Conservation (phyloP, 2,888 invertebrate genomes). For the Platycnemis pennipes region DNA sequence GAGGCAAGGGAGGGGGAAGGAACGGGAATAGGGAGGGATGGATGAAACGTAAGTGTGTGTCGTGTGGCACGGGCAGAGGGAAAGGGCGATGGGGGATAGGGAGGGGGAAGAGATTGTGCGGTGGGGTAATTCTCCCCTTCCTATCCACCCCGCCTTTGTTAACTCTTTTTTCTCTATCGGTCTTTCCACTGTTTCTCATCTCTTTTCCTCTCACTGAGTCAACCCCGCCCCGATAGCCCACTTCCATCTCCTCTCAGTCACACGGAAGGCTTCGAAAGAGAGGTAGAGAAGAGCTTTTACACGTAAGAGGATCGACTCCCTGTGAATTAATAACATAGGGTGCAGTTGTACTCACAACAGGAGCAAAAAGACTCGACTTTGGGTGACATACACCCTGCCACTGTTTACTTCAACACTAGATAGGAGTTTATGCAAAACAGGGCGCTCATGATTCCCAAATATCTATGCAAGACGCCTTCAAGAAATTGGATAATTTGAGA, state of each 20-base stretch:
- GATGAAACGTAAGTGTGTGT: slow-evolving; percentile 18
- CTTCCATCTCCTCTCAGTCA: slow-evolving; percentile 30
- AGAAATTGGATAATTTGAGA: too few relatives aligned
- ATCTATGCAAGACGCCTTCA: too few relatives aligned
- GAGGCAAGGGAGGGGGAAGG: background rate
- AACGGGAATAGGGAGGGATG: background rate
- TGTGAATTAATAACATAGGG: background rate
- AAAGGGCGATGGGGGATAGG: background rate
- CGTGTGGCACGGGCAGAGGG: background rate
- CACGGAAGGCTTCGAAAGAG: background rate
- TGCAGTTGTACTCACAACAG: background rate
- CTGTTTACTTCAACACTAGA: too few relatives aligned
- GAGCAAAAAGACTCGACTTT: too few relatives aligned
- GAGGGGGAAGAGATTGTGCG: background rate
- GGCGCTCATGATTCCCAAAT: too few relatives aligned
- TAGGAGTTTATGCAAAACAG: too few relatives aligned
- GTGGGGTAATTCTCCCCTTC: slow-evolving; percentile 33
- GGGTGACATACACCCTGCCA: too few relatives aligned
- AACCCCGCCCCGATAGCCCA: slow-evolving; percentile 61
- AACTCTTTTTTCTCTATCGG: background rate
- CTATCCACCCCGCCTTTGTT: background rate
- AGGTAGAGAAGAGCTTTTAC: background rate
- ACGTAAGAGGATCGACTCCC: background rate
- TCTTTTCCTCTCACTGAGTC: background rate
- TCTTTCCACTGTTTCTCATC: background rate